These are phyloP conservation scores for Polydrusus cervinus DNA, from an alignment of 2,888 invertebrate species.

Conservation along the genomic window DNA sequence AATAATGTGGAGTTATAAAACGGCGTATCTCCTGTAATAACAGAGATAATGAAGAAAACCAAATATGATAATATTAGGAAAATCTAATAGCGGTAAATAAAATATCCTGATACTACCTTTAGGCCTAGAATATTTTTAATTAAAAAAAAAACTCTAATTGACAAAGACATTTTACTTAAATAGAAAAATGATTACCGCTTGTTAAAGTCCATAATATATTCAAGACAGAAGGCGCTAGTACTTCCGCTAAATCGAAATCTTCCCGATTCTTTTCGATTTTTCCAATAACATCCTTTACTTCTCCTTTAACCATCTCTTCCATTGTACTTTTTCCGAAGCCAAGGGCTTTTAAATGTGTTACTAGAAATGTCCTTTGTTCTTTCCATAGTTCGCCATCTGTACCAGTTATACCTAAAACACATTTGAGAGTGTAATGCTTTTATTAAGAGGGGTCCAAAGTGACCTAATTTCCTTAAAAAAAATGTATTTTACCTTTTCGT, in stretches of 20 bases:
- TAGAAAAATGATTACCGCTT: slow-evolving; percentile 66
- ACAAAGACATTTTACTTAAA: background rate
- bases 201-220: slow-evolving; percentile 80
- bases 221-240: slow-evolving; percentile 75
- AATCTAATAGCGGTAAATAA: too few species aligned
- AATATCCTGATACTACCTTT: too few species aligned
- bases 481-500: slow-evolving; percentile 71
- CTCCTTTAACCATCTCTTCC: slow-evolving; percentile 71
- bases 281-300: slow-evolving; percentile 71
- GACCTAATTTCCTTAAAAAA: too few species aligned
- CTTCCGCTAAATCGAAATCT: slow-evolving; percentile 62
- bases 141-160: too few species aligned
- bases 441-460: too few species aligned
- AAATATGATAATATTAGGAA: too few species aligned
- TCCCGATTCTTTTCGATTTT: slow-evolving; percentile 60
- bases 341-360: slow-evolving; percentile 71
- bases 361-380: slow-evolving; percentile 73
- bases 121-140: too few species aligned
- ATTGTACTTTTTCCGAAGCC: slow-evolving; percentile 74
- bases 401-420: slow-evolving; percentile 74
- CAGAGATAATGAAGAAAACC: too few species aligned
- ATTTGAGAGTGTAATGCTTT: too few species aligned
- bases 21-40: too few species aligned
- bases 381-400: slow-evolving; percentile 75
- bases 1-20: too few species aligned